These are phyloP conservation scores for Pristionchus japonicus DNA, from an alignment of 2,888 invertebrate genomes.

Conservation along the genomic window DNA sequence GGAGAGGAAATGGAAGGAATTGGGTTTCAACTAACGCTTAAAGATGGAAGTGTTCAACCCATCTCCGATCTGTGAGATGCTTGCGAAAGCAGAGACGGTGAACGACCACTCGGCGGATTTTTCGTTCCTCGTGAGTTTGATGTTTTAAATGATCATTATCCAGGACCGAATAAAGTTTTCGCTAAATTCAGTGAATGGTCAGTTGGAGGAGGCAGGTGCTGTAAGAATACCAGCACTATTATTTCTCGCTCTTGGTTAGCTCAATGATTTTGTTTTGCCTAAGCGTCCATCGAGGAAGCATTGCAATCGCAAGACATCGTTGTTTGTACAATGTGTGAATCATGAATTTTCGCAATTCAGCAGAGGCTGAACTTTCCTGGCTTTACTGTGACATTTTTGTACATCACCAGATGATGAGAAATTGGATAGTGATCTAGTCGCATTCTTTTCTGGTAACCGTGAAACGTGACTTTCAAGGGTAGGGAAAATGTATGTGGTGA, in stretches of 20 bases:
- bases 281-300: not conserved
- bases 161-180: too few species aligned
- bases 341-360: too few species aligned
- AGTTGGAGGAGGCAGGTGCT: not conserved
- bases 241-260: not conserved
- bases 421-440: too few species aligned
- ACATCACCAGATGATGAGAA: too few species aligned
- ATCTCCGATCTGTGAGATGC: not conserved
- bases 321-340: too few species aligned
- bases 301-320: too few species aligned
- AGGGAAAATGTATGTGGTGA: too few species aligned
- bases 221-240: too few species aligned
- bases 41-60: not conserved
- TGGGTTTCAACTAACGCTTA: not conserved
- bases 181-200: not conserved
- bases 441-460: too few species aligned
- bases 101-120: constrained; percentile 15
- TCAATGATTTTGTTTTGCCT: not conserved
- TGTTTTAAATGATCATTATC: not conserved
- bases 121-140: constrained; percentile 4
- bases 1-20: not conserved
- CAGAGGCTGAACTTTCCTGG: too few species aligned
- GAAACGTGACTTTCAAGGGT: not conserved
- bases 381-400: too few species aligned
- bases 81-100: not conserved